Evolutionary conservation across 2,113 vertebrate genomes (phyloP), one percentile per base, ranked within the genome.

Genomic region (Tringa solitaria): DNA sequence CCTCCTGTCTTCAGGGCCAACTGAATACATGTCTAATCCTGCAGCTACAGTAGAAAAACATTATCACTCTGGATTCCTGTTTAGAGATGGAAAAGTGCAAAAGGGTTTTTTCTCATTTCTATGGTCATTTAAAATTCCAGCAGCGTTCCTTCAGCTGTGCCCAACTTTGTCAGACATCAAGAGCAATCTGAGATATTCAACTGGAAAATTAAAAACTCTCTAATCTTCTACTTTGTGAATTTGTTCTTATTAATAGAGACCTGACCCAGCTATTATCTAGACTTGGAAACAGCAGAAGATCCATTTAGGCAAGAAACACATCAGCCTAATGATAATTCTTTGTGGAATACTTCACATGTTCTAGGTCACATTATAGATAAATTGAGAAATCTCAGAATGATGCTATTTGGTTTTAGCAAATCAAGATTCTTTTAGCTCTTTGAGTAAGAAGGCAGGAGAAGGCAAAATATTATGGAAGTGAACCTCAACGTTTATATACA

Each of bases 131-230:
- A 87, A 84, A 94, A 93, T 93, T 80, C 77, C 65, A 91, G 35
- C 35, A 65, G 45, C 4, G 3, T 79, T 82, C 45, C 39, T 95
- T 95, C 60, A 73, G 87, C 61, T 95, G 35, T 72, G 84, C 57
- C 24, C 60, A 96, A 56, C 57, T 81, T 72, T 89, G 74, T 73
- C 87, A 95, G 69, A 87, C 61, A 89, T 94, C 89, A 95, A 93
- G 67, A 87, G 57, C 70, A 94, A 96, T 88, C 70, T 80, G 35
- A 63, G 72, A 91, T 94, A 87, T 76, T 79, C 65, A 93, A 60
- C 61, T 73, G 74, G 77, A 93, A 97, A 96, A 96, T 93, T 89
- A 97, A 95, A 94, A 95, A 12, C 57, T 94, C 81, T 95, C 87
- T 84, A 43, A 96, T 96, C 77, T 82, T 84, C 56, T 84, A 37